Evolutionary conservation across 2,113 vertebrate species (phyloP), one percentile per base, ranked within the genome.

Genomic region (Equus przewalskii): DNA sequence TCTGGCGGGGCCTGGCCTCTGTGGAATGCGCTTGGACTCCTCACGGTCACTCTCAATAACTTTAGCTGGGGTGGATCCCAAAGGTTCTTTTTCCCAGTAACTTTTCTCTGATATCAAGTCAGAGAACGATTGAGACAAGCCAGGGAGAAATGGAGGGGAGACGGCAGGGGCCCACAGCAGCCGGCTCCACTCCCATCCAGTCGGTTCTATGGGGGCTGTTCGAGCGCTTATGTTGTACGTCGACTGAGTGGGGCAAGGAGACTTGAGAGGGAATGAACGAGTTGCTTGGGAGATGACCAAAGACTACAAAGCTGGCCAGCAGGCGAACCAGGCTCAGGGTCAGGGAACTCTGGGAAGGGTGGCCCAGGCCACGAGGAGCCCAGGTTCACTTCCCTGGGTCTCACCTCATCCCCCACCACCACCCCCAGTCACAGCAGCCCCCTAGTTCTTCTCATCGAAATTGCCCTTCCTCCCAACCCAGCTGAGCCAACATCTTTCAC

Each of bases 401-500:
- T 85, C 64, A 6, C 3, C 2, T 36, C 10, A 4, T 9, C 9
- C 64, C 33, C 4, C 30, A 1, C 41, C 49, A 1, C 6, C 49
- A 30, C n/a, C 65, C 65, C 41, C 65, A 65, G 79, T 9, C 46
- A 44, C 12, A n/a, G 51, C 14, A 28, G 62, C 64, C 18, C 41
- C 26, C 46, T 24, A 6, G 2, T 36, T 73, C 26, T 90, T 69
- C 54, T 70, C 41, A 26, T 72, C 6, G 6, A 65, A 58, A 36
- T 36, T 5, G 1, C 24, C 51, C 36, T 60, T 46, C n/a, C 30
- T 16, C 81, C 87, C 49, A 81, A 36, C 41, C 75, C 41, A 44
- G 62, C 78, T 54, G 46, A 94, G 80, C 73, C 95, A 97, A 89
- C 73, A 22, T 86, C 85, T 89, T 65, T 89, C 67, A 94, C 87